Conservation (phyloP, 1,140 invertebrate genomes). For the Danaus melanippus region DNA sequence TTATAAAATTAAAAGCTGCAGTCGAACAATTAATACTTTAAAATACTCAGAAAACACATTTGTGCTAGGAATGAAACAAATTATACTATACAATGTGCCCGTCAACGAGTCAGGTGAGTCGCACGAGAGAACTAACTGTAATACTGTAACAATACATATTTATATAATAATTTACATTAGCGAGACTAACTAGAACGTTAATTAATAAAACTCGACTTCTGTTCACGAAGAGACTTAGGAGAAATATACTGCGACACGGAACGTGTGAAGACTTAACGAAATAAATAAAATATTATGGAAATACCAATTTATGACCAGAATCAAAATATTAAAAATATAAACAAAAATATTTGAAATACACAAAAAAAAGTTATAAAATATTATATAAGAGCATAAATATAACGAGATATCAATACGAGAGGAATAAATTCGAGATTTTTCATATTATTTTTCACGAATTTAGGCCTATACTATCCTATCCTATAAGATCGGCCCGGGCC, state of each 20-base stretch:
- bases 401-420: no score
- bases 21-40: constrained; percentile 28
- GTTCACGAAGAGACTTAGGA: no score
- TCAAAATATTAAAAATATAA: background rate
- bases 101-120: background rate
- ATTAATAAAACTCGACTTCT: no score
- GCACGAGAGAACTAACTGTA: no score
- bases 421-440: no score
- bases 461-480: constrained; percentile 25
- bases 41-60: constrained; percentile 33
- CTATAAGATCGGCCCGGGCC: constrained; percentile 10
- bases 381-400: background rate
- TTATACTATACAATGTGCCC: constrained; percentile 8
- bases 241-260: no score
- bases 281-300: no score
- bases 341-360: background rate
- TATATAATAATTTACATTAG: no score
- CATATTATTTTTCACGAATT: constrained; percentile 9
- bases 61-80: constrained; percentile 29
- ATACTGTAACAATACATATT: no score
- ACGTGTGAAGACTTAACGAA: no score
- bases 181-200: no score
- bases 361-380: background rate
- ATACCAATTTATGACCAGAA: no score
- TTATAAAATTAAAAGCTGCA: constrained; percentile 24